Evolutionary conservation across 2,113 vertebrate genomes (phyloP), one percentile per base, ranked within the genome.

Genomic region (Callospermophilus lateralis): DNA sequence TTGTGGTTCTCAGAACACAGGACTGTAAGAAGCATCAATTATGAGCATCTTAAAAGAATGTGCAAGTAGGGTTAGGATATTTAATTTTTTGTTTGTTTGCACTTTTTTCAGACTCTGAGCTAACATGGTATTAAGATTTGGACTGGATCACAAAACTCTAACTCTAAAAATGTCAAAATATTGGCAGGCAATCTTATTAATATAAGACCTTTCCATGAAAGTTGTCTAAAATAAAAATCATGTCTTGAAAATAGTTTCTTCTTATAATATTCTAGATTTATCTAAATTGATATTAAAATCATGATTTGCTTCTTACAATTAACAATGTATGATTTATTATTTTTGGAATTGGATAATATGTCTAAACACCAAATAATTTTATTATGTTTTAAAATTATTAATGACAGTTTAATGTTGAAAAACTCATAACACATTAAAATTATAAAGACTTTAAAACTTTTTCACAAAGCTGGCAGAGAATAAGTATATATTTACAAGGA

Each of bases 351-450:
- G 70, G 53, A 98, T 98, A 97, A 97, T 98, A 97, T 96, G 96
- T 97, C 94, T 94, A 97, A 94, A 96, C 98, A 91, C 94, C 97
- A 98, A 96, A 97, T 97, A 63, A 15, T 90, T 87, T 93, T 92
- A 68, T 37, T 95, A 45, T 74, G 7, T 61, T 4, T 70, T 95
- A 2, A 95, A 84, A 55, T 37, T 93, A 86, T 65, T 97, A 95
- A 77, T 97, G 97, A 98, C 95, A 95, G 39, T 91, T 96, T 97
- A 96, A 97, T 92, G 67, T 92, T 98, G 93, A 97, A 96, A 98
- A 97, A 97, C 97, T 97, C 92, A 96, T 97, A 98, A 96, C 96
- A 97, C 97, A 95, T 97, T 97, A 98, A 98, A 98, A 97, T 97
- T 91, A 98, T 97, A 97, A 98, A 98, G 78, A 89, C 91, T 97